Evolutionary conservation across 1,140 invertebrate species (phyloP).

Genomic region (Aphelenchoides fujianensis): DNA sequence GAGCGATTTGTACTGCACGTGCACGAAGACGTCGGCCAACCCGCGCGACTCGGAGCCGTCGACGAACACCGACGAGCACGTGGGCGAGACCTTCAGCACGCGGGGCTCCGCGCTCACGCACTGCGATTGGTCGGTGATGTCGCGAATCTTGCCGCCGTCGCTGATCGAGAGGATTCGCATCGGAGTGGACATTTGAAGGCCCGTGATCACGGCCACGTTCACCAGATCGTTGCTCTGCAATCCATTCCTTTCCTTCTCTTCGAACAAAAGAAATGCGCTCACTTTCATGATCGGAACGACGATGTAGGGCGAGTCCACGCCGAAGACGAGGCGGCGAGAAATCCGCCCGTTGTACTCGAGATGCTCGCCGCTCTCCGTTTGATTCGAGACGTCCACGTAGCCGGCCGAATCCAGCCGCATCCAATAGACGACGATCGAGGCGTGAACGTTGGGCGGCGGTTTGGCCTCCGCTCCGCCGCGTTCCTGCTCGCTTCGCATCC

Average conservation of each 20-base stretch:
- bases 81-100: constrained; percentile 90
- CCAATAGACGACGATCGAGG: background rate
- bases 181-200: constrained; percentile 83
- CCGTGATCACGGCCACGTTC: constrained; percentile 90
- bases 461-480: background rate
- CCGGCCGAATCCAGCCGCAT: background rate
- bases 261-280: constrained; percentile 11
- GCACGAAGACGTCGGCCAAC: constrained; percentile 85
- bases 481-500: constrained; percentile 4
- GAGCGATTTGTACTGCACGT: constrained; percentile 88
- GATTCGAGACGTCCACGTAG: background rate
- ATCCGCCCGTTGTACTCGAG: background rate
- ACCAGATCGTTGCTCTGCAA: constrained; percentile 86
- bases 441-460: background rate
- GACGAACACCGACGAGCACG: constrained; percentile 90
- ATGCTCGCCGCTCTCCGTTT: background rate
- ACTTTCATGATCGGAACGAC: constrained; percentile 17
- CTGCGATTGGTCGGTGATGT: constrained; percentile 88
- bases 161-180: constrained; percentile 93
- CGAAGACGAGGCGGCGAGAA: background rate
- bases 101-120: constrained; percentile 91
- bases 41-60: constrained; percentile 91
- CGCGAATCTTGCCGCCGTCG: constrained; percentile 84
- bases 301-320: constrained; percentile 4
- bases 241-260: background rate